Evolutionary conservation across 1,140 invertebrate species (phyloP), one percentile per base, ranked within the genome.

Genomic region (Palaemon carinicauda): DNA sequence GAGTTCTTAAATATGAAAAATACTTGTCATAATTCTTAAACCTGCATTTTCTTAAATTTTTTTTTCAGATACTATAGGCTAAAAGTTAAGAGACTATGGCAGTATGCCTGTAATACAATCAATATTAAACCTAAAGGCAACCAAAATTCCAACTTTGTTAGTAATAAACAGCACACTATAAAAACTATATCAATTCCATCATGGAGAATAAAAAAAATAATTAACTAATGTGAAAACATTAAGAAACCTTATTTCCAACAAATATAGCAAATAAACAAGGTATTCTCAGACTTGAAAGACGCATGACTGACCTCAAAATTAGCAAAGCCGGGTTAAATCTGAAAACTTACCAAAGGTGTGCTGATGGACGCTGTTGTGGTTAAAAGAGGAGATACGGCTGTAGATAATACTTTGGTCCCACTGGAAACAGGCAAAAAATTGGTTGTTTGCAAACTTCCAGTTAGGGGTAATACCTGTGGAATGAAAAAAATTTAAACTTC

Each of bases 401-500:
- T 78, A 12, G 82, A 69, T 21, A 78, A 24, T 10, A 75, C 69
- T 69, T 85, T 79, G 50, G 41, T 73, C 17, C 75, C 54, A 52
- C 75, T 79, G 7, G 82, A 77, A 1, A 54, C 65, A 1, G 83
- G 83, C 19, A 86, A 52, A 29, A 86, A 86, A 51, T 31, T 86
- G 41, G 77, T 41, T 2, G 83, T 86, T 65, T 79, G 77, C 31
- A 86, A 65, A 17, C 56, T 53, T n/a, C 81, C 75, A 29, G 83
- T 75, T 50, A 86, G 77, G 29, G 83, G 83, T n/a, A 86, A 33
- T 31, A 86, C 83, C 83, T 86, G 56, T 0, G n/a, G 24, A 41
- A 65, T 24, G 53, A 33, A n/a, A 14, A 21, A 65, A 15, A 50
- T 1, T 29, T 51, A 17, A 31, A 29, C 21, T 27, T 69, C 12